Percentiles rank a stretch among this genome's conserved stretches.
Conservation (phyloP, 2,888 invertebrate species). For the Ferrisia virgata region DNA sequence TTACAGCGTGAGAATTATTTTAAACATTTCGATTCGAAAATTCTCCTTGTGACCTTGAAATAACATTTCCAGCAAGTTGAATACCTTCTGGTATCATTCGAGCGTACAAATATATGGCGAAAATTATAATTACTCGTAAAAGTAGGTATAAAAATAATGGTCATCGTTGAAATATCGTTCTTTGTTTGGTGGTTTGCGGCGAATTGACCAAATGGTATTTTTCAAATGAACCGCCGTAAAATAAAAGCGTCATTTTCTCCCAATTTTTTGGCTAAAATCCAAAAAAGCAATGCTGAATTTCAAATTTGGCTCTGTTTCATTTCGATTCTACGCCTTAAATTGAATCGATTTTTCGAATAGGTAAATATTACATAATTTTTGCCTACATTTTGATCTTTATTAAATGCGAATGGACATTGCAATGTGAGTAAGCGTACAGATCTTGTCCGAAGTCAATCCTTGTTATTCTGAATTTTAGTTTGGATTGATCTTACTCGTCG, state of each 20-base stretch:
- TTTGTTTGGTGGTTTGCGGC: background rate
- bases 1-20: too few species aligned
- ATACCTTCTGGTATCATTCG: too few species aligned
- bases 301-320: constrained; percentile 15
- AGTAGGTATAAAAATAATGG: background rate
- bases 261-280: background rate
- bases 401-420: too few species aligned
- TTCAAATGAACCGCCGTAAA: background rate
- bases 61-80: too few species aligned
- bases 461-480: too few species aligned
- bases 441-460: too few species aligned
- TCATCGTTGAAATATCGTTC: background rate
- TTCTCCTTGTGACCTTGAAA: too few species aligned
- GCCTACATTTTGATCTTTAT: too few species aligned
- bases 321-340: background rate
- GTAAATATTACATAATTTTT: background rate
- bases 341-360: background rate
- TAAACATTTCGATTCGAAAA: too few species aligned
- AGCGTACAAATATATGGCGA: too few species aligned
- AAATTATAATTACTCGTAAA: background rate
- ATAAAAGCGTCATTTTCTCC: background rate
- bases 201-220: background rate
- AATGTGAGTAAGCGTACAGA: too few species aligned
- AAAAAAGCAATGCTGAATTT: background rate
- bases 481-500: background rate